These are phyloP conservation scores for Athalia cordata DNA, from an alignment of 2,888 invertebrate species.

Conservation along the genomic window DNA sequence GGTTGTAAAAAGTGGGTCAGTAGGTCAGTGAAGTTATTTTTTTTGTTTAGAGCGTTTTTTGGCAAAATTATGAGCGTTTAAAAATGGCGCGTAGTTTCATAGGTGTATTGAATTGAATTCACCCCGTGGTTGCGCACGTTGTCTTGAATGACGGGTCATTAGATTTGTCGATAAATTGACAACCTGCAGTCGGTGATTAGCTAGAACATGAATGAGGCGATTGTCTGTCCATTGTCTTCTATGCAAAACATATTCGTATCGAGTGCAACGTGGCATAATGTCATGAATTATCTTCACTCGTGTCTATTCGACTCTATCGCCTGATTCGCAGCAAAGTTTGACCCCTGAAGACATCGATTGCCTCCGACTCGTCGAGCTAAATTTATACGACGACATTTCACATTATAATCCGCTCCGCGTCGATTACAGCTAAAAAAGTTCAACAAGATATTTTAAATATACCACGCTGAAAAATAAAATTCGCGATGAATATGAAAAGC, in stretches of 20 bases:
- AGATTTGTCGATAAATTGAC: slow-evolving; percentile 23
- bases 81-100: too few species aligned
- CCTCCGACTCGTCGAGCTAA: neutral
- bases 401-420: too few species aligned
- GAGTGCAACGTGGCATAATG: neutral
- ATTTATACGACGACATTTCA: neutral
- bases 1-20: too few species aligned
- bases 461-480: too few species aligned
- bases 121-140: neutral
- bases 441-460: too few species aligned
- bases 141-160: slow-evolving; percentile 37
- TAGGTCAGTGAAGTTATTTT: too few species aligned
- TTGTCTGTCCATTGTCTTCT: slow-evolving; percentile 35
- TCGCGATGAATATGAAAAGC: too few species aligned
- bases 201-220: slow-evolving; percentile 32
- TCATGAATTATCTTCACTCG: slow-evolving; percentile 36
- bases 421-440: too few species aligned
- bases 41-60: too few species aligned
- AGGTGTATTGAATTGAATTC: too few species aligned
- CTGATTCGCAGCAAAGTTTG: slow-evolving; percentile 29
- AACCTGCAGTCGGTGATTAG: slow-evolving; percentile 19
- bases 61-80: too few species aligned
- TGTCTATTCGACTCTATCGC: slow-evolving; percentile 27
- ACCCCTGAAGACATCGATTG: neutral
- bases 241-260: slow-evolving; percentile 33